Evolutionary conservation across 2,113 vertebrate species (phyloP).

Genomic region (Loxodonta africana): DNA sequence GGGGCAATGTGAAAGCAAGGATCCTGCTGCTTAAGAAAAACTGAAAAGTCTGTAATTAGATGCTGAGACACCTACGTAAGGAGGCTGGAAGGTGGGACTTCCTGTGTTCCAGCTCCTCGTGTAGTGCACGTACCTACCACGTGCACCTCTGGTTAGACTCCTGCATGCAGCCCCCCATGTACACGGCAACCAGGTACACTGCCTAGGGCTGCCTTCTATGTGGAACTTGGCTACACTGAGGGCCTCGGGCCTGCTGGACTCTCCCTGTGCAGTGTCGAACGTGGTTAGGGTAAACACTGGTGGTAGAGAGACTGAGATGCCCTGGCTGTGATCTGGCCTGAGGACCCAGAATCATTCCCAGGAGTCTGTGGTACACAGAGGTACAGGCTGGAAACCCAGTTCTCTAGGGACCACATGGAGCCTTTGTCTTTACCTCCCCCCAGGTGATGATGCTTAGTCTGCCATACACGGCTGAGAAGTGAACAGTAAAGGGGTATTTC

Average conservation of each 20-base stretch:
- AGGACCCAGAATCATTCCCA: not conserved
- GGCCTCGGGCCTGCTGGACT: not conserved
- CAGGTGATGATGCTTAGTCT: not conserved
- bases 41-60: not conserved
- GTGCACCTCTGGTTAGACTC: not conserved
- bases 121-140: not conserved
- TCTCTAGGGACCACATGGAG: not conserved
- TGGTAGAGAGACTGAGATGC: not conserved
- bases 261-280: not conserved
- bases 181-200: not conserved
- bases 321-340: not conserved
- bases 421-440: not conserved
- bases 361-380: fast-evolving
- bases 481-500: not conserved
- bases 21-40: not conserved
- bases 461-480: not conserved
- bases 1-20: not conserved
- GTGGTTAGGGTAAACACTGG: fast-evolving
- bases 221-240: not conserved
- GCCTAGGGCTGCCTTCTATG: not conserved
- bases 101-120: not conserved
- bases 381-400: not conserved
- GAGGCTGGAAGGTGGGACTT: not conserved
- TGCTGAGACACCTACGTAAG: not conserved
- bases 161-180: not conserved